Conservation (phyloP, 2,797 vertebrate genomes). For the Phoeniculus purpureus region DNA sequence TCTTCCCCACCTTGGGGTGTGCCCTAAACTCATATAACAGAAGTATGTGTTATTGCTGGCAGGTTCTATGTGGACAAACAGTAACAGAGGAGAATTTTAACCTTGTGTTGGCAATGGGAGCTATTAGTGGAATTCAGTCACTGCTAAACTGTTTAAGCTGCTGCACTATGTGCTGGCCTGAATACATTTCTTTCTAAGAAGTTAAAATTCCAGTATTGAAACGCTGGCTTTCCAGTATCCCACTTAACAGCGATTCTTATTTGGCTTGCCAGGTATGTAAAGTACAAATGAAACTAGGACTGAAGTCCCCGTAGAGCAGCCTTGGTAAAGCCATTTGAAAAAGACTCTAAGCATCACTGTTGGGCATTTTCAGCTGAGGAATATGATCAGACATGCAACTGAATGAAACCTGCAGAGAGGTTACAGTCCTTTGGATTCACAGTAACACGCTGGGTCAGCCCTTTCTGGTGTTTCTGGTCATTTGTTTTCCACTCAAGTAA, state of each 20-base stretch:
- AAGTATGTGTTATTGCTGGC: neutral
- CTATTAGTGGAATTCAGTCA: neutral
- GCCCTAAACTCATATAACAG: neutral
- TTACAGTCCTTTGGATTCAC: neutral
- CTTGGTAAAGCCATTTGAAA: neutral
- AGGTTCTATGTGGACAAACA: neutral
- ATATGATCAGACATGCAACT: neutral
- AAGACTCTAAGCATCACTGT: neutral
- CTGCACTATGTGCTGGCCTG: neutral
- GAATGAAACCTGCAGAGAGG: neutral
- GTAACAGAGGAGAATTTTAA: neutral
- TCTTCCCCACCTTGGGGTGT: neutral
- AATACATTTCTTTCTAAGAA: neutral
- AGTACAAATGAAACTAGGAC: neutral
- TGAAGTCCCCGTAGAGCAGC: neutral
- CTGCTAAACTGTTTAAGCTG: slow-evolving; percentile 3
- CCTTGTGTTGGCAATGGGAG: neutral
- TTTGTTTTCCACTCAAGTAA: neutral
- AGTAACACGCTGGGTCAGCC: neutral
- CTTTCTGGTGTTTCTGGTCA: neutral
- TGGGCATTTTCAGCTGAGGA: neutral
- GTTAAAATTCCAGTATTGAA: slow-evolving; percentile 22
- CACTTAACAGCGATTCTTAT: neutral
- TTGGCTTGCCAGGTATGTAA: neutral
- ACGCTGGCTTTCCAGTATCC: neutral